Base-by-base conservation (phyloP, 2,888 invertebrate genomes). In the Allacma fusca region DNA sequence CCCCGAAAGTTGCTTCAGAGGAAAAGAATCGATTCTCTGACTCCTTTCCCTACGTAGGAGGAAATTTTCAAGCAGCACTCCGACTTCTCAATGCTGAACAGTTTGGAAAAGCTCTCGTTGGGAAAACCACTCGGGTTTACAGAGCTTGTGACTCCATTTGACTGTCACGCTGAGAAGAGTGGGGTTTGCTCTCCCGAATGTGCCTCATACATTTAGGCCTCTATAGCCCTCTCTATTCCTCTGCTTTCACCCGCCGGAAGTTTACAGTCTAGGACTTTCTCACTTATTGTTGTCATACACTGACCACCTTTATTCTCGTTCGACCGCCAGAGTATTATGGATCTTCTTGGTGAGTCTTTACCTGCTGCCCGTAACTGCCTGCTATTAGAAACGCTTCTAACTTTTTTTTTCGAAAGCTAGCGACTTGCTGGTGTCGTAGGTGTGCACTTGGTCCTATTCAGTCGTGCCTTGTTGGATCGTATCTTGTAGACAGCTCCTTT, bases 291-390 rank as follows among this genome's bases (percentile, higher is more conserved):
- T 59, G 34, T 34, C 34, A 34, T 34, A 34, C 34, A n/a, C 9
- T 34, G 59, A 68, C 68, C 68, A 68, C 68, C 34, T 28, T 29
- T 29, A 67, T 26, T 16, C 57, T 57, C 71, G 26, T 24, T 70
- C 79, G 40, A 59, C 40, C 59, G 5, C 9, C 9, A 34, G 34
- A 34, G 34, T 34, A 34, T 4, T 34, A 76, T 76, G 76, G 76
- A 76, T 70, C 62, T 76, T 44, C 70, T 76, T 40, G 76, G 76
- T 76, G 76, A 76, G 76, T 76, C 34, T 43, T 34, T 9, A 34
- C 34, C 34, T 9, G 34, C 34, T 34, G 9, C 34, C 34, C 9
- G 5, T 34, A 7, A 34, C 34, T 34, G 9, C 34, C 34, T n/a
- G 9, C 34, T 34, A 34, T 9, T 34, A 34, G 5, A 34, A 34